Evolutionary conservation across 2,113 vertebrate genomes (phyloP).

Genomic region (Suricata suricatta): DNA sequence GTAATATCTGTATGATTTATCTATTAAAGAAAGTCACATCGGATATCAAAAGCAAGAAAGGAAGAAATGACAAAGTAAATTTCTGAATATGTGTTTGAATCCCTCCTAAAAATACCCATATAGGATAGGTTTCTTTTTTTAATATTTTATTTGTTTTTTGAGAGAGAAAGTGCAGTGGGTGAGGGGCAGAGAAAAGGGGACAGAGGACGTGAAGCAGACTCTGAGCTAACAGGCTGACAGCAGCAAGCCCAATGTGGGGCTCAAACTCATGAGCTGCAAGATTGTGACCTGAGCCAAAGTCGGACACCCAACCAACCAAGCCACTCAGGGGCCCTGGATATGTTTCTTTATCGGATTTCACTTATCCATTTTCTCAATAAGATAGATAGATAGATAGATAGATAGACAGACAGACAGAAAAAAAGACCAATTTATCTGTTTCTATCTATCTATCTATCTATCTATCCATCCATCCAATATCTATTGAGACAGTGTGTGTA

Average conservation of each 20-base stretch:
- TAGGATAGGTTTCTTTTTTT: background rate
- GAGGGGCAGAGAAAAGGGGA: no score
- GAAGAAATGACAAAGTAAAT: background rate
- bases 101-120: background rate
- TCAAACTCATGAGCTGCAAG: no score
- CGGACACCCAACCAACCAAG: no score
- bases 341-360: background rate
- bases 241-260: no score
- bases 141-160: no score
- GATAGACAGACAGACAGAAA: background rate
- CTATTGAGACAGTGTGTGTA: background rate
- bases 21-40: background rate
- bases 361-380: background rate
- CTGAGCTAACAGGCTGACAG: no score
- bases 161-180: no score
- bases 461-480: background rate
- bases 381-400: background rate
- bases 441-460: no score
- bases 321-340: background rate
- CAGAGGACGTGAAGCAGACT: no score
- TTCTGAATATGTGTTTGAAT: conserved; percentile 17
- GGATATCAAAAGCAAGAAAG: conserved; percentile 6
- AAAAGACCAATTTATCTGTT: background rate
- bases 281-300: no score
- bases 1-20: background rate